Base-by-base conservation (phyloP, 1,140 invertebrate species). In the Lethrus apterus region DNA sequence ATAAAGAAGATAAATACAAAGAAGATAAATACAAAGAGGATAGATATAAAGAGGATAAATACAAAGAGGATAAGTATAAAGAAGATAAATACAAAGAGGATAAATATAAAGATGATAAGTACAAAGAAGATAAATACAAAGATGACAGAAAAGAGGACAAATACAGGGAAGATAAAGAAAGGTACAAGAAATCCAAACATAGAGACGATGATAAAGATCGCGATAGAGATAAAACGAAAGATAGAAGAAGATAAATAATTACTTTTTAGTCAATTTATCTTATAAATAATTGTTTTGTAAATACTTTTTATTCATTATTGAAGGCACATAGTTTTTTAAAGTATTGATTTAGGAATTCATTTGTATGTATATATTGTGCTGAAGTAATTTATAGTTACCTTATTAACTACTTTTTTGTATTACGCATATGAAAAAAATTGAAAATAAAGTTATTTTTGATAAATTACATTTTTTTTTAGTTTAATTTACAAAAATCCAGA, bases 171-270 rank as follows among this genome's bases (percentile, higher is more conserved):
- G 58, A 58, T 8, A 42, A 42, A 26, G 40, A 42, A 2, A 15
- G 36, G 14, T 47, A 47, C 23, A 47, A 47, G 20, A 47, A 56
- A 7, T 59, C 62, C 7, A 66, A 64, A 46, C 58, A 66, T 32
- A 48, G 59, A 29, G 62, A 66, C 8, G 59, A 63, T 13, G 59
- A 63, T 18, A 58, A 55, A 21, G 54, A 55, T 10, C 44, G 61
- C 19, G 56, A 61, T 20, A 65, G 61, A 19, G 56, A 61, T 20
- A 65, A 72, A 54, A 70, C 70, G 10, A 69, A 72, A 20, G 72
- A 74, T 18, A 64, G 67, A 38, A 44, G 61, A 42, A 62, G 61
- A 52, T 60, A 62, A 54, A 47, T n/a, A n/a, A n/a, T n/a, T n/a
- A n/a, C n/a, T n/a, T n/a, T 24, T 10, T 41, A 43, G 41, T 30